A percentile compares a stretch with the other conserved stretches of the same genome.
These are phyloP conservation scores for Ernsta delagoae DNA, from an alignment of 2,888 invertebrate genomes.

Conservation along the genomic window DNA sequence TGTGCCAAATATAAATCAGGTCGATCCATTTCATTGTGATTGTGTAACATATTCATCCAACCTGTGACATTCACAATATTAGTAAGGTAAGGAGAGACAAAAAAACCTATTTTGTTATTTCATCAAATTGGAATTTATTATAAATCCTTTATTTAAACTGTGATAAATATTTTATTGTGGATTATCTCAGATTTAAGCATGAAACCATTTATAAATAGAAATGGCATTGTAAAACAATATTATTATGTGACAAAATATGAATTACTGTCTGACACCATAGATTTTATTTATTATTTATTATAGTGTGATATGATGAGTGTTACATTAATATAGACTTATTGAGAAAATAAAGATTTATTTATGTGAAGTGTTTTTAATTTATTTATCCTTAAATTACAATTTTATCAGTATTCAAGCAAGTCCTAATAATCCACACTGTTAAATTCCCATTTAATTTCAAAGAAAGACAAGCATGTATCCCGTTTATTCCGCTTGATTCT, in stretches of 20 bases:
- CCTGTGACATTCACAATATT: no score
- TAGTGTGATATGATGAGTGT: conserved; percentile 27
- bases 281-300: conserved; percentile 28
- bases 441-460: no score
- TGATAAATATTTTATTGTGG: conserved; percentile 50
- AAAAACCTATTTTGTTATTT: neutral
- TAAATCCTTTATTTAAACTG: conserved; percentile 44
- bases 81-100: no score
- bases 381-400: no score
- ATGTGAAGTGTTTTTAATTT: neutral
- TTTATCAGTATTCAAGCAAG: no score
- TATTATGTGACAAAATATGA: neutral
- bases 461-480: no score
- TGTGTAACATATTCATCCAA: no score
- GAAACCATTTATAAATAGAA: neutral
- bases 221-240: neutral
- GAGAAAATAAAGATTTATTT: conserved; percentile 22
- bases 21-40: no score
- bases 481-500: no score
- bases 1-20: no score
- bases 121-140: neutral
- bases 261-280: conserved; percentile 26
- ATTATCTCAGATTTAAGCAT: conserved; percentile 22
- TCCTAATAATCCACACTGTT: no score
- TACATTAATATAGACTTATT: conserved; percentile 31